Percentiles rank a stretch among this genome's conserved stretches.
phyloP scores from a whole-genome alignment of 30 jellyfish, hydroid and myxozoan species.

The Turritopsis dohrnii region DNA sequence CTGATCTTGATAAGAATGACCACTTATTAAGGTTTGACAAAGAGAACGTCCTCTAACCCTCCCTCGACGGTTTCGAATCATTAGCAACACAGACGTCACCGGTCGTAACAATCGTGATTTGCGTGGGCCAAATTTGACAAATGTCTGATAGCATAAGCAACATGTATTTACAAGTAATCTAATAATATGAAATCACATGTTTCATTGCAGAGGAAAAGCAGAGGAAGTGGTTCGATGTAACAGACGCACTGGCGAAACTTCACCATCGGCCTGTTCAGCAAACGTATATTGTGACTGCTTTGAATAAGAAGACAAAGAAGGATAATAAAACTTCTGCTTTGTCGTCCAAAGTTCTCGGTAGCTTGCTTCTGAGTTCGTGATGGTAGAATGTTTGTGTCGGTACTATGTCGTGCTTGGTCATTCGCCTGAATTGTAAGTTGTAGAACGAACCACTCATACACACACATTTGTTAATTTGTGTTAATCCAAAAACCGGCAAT shows the following conservation, averaged over 20 bases:
- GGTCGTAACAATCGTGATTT: no score
- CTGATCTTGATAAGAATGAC: no score
- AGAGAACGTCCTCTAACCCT: no score
- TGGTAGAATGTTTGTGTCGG: background rate
- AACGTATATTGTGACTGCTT: slow-evolving; percentile 23
- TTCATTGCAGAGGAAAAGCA: slow-evolving; percentile 4
- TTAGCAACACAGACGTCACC: no score
- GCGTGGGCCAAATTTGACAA: no score
- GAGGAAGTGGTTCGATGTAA: slow-evolving; percentile 20
- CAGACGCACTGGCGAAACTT: slow-evolving; percentile 5
- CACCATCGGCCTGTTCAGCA: slow-evolving; percentile 25
- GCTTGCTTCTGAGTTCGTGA: background rate
- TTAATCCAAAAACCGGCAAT: background rate
- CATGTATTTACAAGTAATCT: no score
- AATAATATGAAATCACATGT: no score
- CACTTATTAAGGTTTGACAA: no score
- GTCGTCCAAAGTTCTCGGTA: background rate
- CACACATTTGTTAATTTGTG: background rate
- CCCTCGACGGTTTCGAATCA: no score
- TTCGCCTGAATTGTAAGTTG: background rate
- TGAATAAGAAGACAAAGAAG: background rate
- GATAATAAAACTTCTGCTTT: background rate
- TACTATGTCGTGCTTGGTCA: background rate
- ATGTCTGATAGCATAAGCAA: no score
- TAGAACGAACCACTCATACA: background rate